A percentile compares a stretch with the other conserved stretches of the same genome.
Evolutionary conservation across 2,888 invertebrate genomes (phyloP).

Genomic region (Cheilosia impressa): DNA sequence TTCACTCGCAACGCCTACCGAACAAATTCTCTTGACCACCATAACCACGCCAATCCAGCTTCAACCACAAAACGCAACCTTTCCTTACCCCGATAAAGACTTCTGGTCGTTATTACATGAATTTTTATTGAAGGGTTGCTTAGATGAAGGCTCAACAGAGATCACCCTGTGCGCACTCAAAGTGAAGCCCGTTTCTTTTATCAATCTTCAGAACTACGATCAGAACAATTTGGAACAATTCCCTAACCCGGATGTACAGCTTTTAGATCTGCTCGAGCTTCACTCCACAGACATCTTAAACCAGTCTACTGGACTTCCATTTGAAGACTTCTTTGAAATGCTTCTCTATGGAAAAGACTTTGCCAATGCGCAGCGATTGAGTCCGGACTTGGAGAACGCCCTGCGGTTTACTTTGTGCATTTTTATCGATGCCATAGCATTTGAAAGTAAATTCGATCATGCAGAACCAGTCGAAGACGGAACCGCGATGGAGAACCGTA

Average conservation of each 20-base stretch:
- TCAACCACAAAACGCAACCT: not conserved
- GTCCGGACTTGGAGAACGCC: slow-evolving; percentile 66
- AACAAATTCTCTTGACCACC: not conserved
- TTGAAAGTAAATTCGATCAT: slow-evolving; percentile 51
- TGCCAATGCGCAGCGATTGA: slow-evolving; percentile 21
- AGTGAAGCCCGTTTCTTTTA: slow-evolving; percentile 26
- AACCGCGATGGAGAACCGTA: slow-evolving; percentile 70
- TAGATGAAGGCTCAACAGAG: slow-evolving; percentile 14
- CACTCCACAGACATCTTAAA: slow-evolving; percentile 36
- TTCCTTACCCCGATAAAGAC: slow-evolving; percentile 20
- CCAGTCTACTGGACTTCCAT: slow-evolving; percentile 44
- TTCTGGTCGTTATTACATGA: slow-evolving; percentile 53
- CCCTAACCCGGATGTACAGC: slow-evolving; percentile 66
- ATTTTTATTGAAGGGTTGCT: slow-evolving; percentile 62
- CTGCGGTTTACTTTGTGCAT: slow-evolving; percentile 76
- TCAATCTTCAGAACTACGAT: slow-evolving; percentile 39
- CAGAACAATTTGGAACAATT: slow-evolving; percentile 58
- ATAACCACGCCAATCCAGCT: not conserved
- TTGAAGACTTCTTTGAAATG: slow-evolving; percentile 74
- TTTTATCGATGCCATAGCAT: slow-evolving; percentile 73
- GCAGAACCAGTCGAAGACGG: slow-evolving; percentile 34
- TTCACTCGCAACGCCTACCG: not conserved
- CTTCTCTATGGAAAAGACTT: slow-evolving; percentile 66
- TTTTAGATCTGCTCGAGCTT: slow-evolving; percentile 40
- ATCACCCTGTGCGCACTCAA: slow-evolving; percentile 20